Evolutionary conservation across 2,888 invertebrate genomes (phyloP).

Genomic region (Lydus trimaculatus): DNA sequence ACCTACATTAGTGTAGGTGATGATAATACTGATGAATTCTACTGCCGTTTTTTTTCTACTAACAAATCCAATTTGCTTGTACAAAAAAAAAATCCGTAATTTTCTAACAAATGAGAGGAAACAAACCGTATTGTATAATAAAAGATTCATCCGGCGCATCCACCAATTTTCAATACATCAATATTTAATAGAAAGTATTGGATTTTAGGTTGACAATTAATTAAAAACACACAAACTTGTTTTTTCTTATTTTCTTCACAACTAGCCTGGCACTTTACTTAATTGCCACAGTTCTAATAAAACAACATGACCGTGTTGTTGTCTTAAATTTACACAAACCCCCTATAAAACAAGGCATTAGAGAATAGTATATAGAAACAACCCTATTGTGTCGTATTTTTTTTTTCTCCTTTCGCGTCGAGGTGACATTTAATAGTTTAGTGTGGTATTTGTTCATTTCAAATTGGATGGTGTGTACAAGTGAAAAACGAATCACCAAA

Average conservation of each 20-base stretch:
- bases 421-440: background rate
- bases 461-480: background rate
- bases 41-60: too few species aligned
- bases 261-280: background rate
- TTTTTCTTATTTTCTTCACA: background rate
- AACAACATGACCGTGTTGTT: background rate
- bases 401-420: background rate
- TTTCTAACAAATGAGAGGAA: too few species aligned
- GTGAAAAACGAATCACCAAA: background rate
- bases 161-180: background rate
- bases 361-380: background rate
- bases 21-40: too few species aligned
- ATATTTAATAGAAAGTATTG: background rate
- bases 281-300: background rate
- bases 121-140: too few species aligned
- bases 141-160: background rate
- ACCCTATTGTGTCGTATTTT: background rate
- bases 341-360: background rate
- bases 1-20: too few species aligned
- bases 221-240: background rate
- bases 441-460: background rate
- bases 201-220: background rate
- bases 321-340: background rate
- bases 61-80: background rate
- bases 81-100: background rate